Conservation (phyloP, 1,140 invertebrate species). For the Prorops nasuta region DNA sequence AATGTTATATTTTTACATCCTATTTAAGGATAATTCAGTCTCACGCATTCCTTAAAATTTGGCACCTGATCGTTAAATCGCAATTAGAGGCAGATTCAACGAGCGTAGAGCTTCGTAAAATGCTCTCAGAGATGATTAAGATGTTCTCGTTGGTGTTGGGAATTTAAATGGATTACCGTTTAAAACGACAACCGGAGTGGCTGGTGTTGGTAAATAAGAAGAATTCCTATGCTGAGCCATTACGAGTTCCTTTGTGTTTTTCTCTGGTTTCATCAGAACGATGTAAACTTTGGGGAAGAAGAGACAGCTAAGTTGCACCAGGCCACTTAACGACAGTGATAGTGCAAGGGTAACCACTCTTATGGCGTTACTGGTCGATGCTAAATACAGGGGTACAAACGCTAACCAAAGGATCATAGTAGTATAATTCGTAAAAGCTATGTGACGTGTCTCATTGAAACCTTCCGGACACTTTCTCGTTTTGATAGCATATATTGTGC, state of each 20-base stretch:
- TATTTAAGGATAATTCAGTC: too few species aligned
- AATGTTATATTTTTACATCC: too few species aligned
- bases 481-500: slow-evolving; percentile 74
- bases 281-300: slow-evolving; percentile 67
- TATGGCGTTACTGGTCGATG: slow-evolving; percentile 57
- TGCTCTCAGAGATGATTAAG: too few species aligned
- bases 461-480: slow-evolving; percentile 75
- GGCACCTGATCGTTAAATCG: too few species aligned
- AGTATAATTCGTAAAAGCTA: slow-evolving; percentile 77
- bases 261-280: slow-evolving; percentile 67
- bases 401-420: slow-evolving; percentile 77
- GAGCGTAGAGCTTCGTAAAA: too few species aligned
- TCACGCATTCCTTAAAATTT: too few species aligned
- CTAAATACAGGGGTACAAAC: slow-evolving; percentile 67
- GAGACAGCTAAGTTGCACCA: slow-evolving; percentile 59
- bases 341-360: slow-evolving; percentile 60
- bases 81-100: too few species aligned
- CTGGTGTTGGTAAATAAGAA: slow-evolving; percentile 29
- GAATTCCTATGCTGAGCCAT: slow-evolving; percentile 53
- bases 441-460: slow-evolving; percentile 74
- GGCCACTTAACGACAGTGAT: slow-evolving; percentile 57
- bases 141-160: background rate
- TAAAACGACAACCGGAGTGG: slow-evolving; percentile 26
- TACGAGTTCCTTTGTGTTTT: slow-evolving; percentile 66
- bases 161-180: slow-evolving; percentile 28